phyloP scores from a whole-genome alignment of 2,113 vertebrate genomes.

The Eudyptes chrysolophus region DNA sequence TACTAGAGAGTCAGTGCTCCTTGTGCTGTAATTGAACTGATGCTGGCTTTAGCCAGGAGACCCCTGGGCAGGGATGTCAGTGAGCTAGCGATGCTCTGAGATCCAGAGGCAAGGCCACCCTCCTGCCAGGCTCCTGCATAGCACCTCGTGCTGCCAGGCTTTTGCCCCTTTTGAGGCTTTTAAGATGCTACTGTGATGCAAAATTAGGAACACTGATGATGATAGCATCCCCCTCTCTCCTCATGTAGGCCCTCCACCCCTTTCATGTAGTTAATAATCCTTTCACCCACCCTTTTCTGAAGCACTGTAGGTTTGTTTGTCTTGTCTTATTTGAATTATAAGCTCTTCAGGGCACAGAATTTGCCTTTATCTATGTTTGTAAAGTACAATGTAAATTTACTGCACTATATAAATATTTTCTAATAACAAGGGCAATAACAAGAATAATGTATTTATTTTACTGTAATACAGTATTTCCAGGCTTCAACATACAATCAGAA shows the following conservation, averaged over 20 bases:
- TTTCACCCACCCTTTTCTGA: background rate
- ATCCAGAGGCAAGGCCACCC: background rate
- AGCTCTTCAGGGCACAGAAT: background rate
- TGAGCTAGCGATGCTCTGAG: accelerated
- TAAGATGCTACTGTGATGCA: background rate
- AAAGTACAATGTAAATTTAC: background rate
- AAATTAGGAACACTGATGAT: background rate
- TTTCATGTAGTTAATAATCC: background rate
- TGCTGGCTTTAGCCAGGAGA: background rate
- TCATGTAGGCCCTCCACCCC: background rate
- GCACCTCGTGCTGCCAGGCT: background rate
- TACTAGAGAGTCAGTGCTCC: accelerated
- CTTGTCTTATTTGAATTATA: slow-evolving; percentile 17
- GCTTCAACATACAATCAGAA: background rate
- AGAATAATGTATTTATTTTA: slow-evolving; percentile 27
- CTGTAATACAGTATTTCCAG: background rate
- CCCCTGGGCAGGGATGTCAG: background rate
- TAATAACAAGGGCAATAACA: slow-evolving; percentile 36
- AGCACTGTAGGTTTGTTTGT: background rate
- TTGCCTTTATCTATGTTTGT: background rate
- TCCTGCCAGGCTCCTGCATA: background rate
- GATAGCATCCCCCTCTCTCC: background rate
- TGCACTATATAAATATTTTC: slow-evolving; percentile 15
- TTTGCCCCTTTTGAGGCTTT: background rate
- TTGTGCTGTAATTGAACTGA: background rate